Base-by-base conservation (phyloP, 2,797 vertebrate genomes). In the Halcyon badia region DNA sequence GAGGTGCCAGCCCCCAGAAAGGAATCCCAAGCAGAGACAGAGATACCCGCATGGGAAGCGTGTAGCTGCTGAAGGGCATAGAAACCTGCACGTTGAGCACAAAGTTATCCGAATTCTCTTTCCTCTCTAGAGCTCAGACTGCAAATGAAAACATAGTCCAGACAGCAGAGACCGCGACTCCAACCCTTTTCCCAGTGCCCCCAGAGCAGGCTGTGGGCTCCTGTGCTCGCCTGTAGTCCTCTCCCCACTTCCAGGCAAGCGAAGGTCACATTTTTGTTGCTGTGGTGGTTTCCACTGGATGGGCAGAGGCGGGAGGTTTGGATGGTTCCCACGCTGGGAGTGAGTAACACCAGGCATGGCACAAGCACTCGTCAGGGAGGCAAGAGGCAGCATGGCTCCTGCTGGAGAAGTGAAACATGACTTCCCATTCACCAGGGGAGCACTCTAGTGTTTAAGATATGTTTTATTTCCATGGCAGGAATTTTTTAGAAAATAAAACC, bases 51-150 rank as follows among this genome's bases (percentile, higher is more conserved):
- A 46, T 1, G n/a, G 10, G 11, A 42, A 89, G 18, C 0, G 4
- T 0, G 0, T 8, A 10, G 24, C 3, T 82, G 76, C 39, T 0
- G 0, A 64, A 85, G n/a, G 66, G 14, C 70, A 65, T 3, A 61
- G 46, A 80, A 69, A 65, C 13, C 49, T 19, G 31, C 12, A 7
- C 1, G 3, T 2, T 20, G 39, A 76, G 17, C 76, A 51, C 2
- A 4, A 78, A 56, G 26, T 30, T 37, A 46, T 4, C 37, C 4
- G 6, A 57, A 64, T 72, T 57, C 11, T 10, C 41, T 17, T 31
- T 72, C 11, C 14, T 24, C 41, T 51, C 72, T 30, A 26, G 51
- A 52, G 26, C 26, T 52, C 51, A 52, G 44, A 18, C 60, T 64
- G 31, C 33, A 77, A 60, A 22, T 12, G 21, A 65, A 90, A 86